Conservation (phyloP, 2,113 vertebrate species). For the Poecilia latipinna region DNA sequence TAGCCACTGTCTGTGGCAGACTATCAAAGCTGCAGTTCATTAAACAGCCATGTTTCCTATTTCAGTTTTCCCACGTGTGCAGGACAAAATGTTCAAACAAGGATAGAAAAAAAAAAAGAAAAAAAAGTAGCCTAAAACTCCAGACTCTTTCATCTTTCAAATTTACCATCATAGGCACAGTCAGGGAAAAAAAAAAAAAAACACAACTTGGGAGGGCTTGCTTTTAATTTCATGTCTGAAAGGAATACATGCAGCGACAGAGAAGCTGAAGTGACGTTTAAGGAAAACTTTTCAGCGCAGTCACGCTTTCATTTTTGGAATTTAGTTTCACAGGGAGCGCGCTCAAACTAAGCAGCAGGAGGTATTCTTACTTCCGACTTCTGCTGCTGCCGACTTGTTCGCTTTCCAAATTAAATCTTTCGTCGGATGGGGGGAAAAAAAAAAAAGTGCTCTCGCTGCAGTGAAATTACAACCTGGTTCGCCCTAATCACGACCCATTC, state of each 20-base stretch:
- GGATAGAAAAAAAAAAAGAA: not conserved
- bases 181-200: not conserved
- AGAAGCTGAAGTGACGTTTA: slow-evolving; percentile 6
- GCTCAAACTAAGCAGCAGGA: slow-evolving; percentile 17
- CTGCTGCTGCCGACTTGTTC: slow-evolving; percentile 15
- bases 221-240: slow-evolving; percentile 5
- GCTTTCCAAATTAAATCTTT: slow-evolving; percentile 28
- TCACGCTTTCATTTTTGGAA: not conserved
- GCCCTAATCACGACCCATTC: slow-evolving; percentile 31
- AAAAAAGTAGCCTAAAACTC: not conserved
- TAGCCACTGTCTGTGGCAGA: slow-evolving; percentile 28
- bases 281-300: slow-evolving; percentile 9
- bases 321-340: slow-evolving; percentile 13
- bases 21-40: slow-evolving; percentile 21
- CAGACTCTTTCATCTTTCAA: not conserved
- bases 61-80: slow-evolving; percentile 8
- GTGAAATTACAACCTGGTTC: slow-evolving; percentile 35
- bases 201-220: slow-evolving; percentile 1
- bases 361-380: slow-evolving; percentile 29
- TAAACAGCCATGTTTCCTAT: not conserved
- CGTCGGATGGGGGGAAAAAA: not conserved
- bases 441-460: slow-evolving; percentile 7
- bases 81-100: not conserved
- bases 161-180: not conserved
- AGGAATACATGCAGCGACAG: not conserved